A percentile compares a stretch with the other conserved stretches of the same genome.
Evolutionary conservation across 2,797 vertebrate genomes (phyloP).

Genomic region (Siniperca undulata): DNA sequence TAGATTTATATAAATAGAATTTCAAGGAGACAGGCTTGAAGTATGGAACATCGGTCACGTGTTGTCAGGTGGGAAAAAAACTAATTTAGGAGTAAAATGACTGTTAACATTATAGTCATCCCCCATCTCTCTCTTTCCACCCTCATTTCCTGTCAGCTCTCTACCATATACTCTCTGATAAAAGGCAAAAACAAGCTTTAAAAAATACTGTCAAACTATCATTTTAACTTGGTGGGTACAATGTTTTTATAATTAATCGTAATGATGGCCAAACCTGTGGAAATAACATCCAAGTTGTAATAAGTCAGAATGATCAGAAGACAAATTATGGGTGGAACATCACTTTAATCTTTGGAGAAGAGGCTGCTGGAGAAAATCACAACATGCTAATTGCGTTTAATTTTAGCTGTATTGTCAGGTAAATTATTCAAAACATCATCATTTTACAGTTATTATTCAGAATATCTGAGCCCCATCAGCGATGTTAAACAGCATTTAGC

Average conservation of each 20-base stretch:
- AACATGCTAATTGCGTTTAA: slow-evolving; percentile 6
- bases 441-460: slow-evolving; percentile 28
- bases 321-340: background rate
- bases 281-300: background rate
- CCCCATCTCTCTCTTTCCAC: background rate
- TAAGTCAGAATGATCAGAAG: background rate
- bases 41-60: background rate
- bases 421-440: slow-evolving; percentile 26
- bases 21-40: background rate
- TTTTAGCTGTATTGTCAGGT: slow-evolving; percentile 8
- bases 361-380: background rate
- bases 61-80: background rate
- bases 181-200: background rate
- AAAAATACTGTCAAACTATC: background rate
- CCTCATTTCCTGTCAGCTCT: background rate
- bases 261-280: background rate
- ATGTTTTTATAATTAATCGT: background rate
- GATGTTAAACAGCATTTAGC: slow-evolving; percentile 47
- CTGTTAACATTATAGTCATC: background rate
- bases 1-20: background rate
- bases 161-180: background rate
- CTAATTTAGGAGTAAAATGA: background rate
- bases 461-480: slow-evolving; percentile 4
- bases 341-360: background rate
- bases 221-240: background rate